phyloP scores from a whole-genome alignment of 2,797 vertebrate genomes.

The Pempheris klunzingeri region DNA sequence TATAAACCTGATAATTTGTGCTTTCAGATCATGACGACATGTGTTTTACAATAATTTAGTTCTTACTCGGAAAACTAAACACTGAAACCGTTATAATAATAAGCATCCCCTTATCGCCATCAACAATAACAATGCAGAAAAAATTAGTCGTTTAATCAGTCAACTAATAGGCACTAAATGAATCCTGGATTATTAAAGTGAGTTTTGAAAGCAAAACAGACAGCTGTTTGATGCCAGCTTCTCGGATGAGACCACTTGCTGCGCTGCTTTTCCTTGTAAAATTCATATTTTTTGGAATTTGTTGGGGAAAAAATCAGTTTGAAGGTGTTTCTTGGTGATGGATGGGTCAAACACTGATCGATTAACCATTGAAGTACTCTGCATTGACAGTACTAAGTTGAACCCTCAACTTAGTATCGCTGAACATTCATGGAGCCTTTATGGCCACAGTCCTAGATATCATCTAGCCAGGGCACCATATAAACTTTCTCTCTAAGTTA shows the following conservation, averaged over 20 bases:
- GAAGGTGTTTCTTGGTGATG: neutral
- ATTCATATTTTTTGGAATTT: neutral
- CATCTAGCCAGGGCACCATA: neutral
- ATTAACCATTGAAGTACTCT: neutral
- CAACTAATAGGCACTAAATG: too few relatives aligned
- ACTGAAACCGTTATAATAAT: too few relatives aligned
- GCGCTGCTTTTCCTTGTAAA: neutral
- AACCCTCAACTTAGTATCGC: neutral
- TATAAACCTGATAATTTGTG: neutral
- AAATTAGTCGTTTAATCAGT: too few relatives aligned
- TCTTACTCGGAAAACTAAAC: too few relatives aligned
- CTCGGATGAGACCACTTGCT: neutral
- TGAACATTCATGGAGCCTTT: rapidly evolving
- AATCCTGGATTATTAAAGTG: neutral
- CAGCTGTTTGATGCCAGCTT: neutral
- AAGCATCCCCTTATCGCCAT: too few relatives aligned
- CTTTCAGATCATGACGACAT: neutral
- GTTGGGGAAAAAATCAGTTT: neutral
- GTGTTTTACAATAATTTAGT: too few relatives aligned
- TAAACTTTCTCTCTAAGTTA: too few relatives aligned
- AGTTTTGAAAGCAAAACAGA: neutral
- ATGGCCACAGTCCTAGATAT: neutral
- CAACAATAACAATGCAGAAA: too few relatives aligned
- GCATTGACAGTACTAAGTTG: neutral
- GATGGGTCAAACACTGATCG: too few relatives aligned